A percentile compares a stretch with the other conserved stretches of the same genome.
These are phyloP conservation scores for Fundulus diaphanus DNA, from an alignment of 2,797 vertebrate genomes.

Conservation along the genomic window DNA sequence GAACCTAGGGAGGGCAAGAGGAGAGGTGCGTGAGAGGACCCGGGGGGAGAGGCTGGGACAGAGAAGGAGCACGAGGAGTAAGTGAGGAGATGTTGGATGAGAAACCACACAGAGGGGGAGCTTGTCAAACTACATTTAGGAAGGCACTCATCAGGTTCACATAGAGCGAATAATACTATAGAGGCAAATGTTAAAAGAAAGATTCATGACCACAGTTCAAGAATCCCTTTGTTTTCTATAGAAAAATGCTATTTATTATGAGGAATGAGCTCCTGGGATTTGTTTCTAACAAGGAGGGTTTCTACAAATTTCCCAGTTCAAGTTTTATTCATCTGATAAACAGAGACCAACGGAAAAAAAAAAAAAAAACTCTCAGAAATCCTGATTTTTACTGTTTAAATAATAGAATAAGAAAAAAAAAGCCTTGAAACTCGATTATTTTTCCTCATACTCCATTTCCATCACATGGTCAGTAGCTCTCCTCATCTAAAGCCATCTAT, in stretches of 20 bases:
- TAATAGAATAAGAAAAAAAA: too few species aligned
- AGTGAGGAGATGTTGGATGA: conserved; percentile 45
- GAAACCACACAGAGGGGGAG: conserved; percentile 46
- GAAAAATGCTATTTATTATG: background rate
- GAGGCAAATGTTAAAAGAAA: background rate
- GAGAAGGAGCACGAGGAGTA: conserved; percentile 48
- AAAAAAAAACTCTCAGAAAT: too few species aligned
- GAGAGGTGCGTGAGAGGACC: conserved; percentile 70
- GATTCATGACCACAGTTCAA: background rate
- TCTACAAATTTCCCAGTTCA: too few species aligned
- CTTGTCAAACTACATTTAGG: conserved; percentile 19
- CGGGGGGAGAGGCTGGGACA: conserved; percentile 66
- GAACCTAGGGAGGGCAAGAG: conserved; percentile 85
- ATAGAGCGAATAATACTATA: background rate
- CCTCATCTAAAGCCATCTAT: too few species aligned
- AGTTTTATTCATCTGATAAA: too few species aligned
- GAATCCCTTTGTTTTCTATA: background rate
- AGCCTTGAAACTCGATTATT: too few species aligned
- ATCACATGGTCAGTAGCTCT: too few species aligned
- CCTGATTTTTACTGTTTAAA: too few species aligned
- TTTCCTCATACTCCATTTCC: too few species aligned
- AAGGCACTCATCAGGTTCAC: background rate
- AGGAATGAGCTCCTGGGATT: background rate
- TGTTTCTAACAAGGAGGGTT: background rate
- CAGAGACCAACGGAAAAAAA: too few species aligned